A percentile compares a stretch with the other conserved stretches of the same genome.
Conservation (phyloP, 2,113 vertebrate species). For the Proteles cristata region DNA sequence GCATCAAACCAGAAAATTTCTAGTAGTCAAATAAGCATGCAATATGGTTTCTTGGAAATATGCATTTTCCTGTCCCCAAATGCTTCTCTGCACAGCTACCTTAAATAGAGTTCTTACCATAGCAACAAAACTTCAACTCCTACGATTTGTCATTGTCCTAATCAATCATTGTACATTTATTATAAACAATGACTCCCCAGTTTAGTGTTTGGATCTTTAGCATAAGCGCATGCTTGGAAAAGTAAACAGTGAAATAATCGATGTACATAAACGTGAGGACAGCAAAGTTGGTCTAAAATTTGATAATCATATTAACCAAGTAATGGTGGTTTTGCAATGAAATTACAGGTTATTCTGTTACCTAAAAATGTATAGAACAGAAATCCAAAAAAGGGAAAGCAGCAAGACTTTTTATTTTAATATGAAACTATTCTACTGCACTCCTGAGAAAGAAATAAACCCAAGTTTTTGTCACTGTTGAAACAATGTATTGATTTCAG, state of each 20-base stretch:
- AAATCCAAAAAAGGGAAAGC: not conserved
- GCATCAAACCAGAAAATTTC: constrained; percentile 40
- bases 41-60: constrained; percentile 59
- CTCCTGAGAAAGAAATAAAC: not conserved
- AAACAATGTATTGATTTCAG: not conserved
- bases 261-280: not conserved
- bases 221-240: constrained; percentile 46
- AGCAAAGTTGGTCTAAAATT: not conserved
- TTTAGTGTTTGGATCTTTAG: not conserved
- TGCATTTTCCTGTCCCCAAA: not conserved
- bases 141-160: not conserved
- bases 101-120: not conserved
- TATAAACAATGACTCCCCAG: not conserved
- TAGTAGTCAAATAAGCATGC: constrained; percentile 67
- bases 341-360: not conserved
- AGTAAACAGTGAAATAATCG: constrained; percentile 8
- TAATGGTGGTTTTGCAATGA: constrained; percentile 29
- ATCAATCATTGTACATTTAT: not conserved
- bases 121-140: not conserved
- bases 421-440: not conserved
- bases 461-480: not conserved
- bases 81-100: constrained; percentile 19
- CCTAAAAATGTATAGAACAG: constrained; percentile 4
- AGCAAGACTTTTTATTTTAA: constrained; percentile 18
- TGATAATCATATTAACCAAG: not conserved